Evolutionary conservation across 2,797 vertebrate species (phyloP), one percentile per base, ranked within the genome.

Genomic region (Columba guinea): DNA sequence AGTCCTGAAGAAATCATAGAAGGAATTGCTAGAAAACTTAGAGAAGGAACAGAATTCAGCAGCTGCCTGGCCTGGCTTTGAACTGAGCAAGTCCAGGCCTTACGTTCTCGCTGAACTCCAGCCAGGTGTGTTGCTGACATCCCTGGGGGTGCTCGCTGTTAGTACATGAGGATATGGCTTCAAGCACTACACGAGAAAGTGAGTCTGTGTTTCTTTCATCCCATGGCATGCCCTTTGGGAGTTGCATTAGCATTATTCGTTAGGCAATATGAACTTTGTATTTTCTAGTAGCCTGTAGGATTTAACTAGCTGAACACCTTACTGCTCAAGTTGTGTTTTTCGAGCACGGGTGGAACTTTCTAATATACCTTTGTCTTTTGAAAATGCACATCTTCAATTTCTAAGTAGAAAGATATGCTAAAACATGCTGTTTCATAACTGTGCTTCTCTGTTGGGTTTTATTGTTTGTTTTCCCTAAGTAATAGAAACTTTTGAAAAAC

Each of bases 61-160:
- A 84, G 76, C 89, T 91, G 64, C 59, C 70, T 92, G 83, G 83
- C 87, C 76, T 69, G 4, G 32, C 39, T 90, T 62, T 92, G 86
- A 96, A 89, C 77, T 93, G 51, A 9, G 34, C 83, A 90, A 92
- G 51, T 78, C 75, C 88, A 90, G 32, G 76, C 64, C 48, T 93
- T 48, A 2, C 32, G 7, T 56, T 92, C 28, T 75, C 4, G 0
- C 4, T 4, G 30, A 46, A 8, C 26, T 70, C 39, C 12, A 88
- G 65, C 51, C 87, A 96, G 92, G 92, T 92, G 93, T 15, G 3
- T 44, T 64, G 77, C 76, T 79, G 3, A 60, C 32, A 4, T 53
- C 87, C 91, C 92, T 89, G 0, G 0, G 34, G 91, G 63, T 70
- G 63, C 80, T 63, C 74, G 16, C 26, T 93, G 88, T 79, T 68